Percentiles rank a stretch among this genome's conserved stretches.
Evolutionary conservation across 2,113 vertebrate species (phyloP).

Genomic region (Cyprinodon tularosa): DNA sequence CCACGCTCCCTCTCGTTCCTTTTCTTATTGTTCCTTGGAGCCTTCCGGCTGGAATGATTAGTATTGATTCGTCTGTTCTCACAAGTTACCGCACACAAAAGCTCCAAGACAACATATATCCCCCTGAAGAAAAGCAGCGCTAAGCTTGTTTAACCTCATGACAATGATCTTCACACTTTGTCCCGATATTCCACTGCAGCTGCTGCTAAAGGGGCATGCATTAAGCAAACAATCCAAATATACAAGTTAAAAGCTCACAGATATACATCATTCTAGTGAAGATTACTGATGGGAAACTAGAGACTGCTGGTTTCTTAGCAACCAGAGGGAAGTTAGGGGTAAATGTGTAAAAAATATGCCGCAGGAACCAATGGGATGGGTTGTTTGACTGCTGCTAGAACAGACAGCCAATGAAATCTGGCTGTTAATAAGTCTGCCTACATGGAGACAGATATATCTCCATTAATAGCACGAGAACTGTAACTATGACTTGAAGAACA

Average conservation of each 20-base stretch:
- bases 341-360: slow-evolving; percentile 46
- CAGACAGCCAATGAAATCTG: slow-evolving; percentile 56
- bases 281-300: slow-evolving; percentile 43
- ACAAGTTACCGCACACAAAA: slow-evolving; percentile 25
- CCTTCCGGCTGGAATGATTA: slow-evolving; percentile 46
- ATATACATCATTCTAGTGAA: not conserved
- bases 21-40: slow-evolving; percentile 20
- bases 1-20: slow-evolving; percentile 4
- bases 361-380: slow-evolving; percentile 51
- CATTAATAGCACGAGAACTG: slow-evolving; percentile 73
- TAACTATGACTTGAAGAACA: slow-evolving; percentile 62
- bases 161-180: not conserved
- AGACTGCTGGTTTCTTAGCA: slow-evolving; percentile 86
- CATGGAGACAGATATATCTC: slow-evolving; percentile 69
- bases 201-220: not conserved
- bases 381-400: slow-evolving; percentile 27
- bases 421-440: slow-evolving; percentile 47
- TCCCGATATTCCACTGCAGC: not conserved
- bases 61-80: slow-evolving; percentile 51
- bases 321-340: slow-evolving; percentile 77
- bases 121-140: slow-evolving; percentile 8
- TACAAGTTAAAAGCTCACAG: not conserved
- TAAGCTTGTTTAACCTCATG: slow-evolving; percentile 12
- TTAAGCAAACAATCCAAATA: not conserved
- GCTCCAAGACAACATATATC: slow-evolving; percentile 1